phyloP scores from a whole-genome alignment of 2,797 vertebrate species.

The Ptychobarbus kaznakovi region DNA sequence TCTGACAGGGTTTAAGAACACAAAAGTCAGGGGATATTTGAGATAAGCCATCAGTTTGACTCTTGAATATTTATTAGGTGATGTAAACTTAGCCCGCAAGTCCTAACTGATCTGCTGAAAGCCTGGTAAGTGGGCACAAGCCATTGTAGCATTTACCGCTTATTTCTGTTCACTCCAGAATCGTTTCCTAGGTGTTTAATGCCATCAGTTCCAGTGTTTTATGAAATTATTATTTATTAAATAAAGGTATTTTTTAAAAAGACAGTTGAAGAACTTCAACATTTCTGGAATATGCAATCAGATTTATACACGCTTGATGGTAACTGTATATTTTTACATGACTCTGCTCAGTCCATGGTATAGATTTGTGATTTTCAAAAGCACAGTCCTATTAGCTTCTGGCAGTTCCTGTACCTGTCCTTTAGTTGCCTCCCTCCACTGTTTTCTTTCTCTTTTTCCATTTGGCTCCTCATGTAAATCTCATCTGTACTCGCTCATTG shows the following conservation, averaged over 20 bases:
- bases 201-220: neutral
- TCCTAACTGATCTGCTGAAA: neutral
- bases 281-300: neutral
- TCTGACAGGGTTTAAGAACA: neutral
- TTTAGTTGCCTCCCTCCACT: neutral
- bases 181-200: neutral
- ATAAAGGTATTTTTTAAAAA: neutral
- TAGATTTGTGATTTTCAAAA: neutral
- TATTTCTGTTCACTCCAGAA: neutral
- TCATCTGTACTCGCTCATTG: neutral
- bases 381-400: constrained; percentile 8
- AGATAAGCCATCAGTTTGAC: neutral
- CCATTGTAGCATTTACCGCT: neutral
- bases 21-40: neutral
- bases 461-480: constrained; percentile 34
- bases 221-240: neutral
- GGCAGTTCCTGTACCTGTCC: neutral
- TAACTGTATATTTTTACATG: neutral
- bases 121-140: neutral
- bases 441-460: constrained; percentile 2
- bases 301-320: neutral
- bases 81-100: neutral
- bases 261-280: neutral
- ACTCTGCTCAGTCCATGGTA: neutral
- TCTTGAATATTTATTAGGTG: neutral